Evolutionary conservation across 1,140 invertebrate species (phyloP).

Genomic region (Linepithema humile): DNA sequence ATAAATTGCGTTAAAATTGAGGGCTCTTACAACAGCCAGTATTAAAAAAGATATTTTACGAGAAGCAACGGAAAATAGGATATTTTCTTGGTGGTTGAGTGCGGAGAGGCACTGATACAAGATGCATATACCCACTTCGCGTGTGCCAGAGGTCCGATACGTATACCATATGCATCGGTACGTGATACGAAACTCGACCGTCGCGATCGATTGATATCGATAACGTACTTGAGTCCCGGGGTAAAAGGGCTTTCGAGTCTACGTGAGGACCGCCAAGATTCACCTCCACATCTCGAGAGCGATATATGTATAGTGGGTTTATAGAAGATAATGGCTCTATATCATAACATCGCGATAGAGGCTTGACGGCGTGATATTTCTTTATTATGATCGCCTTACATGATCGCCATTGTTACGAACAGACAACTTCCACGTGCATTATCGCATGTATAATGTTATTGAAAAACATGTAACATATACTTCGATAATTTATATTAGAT

Average conservation of each 20-base stretch:
- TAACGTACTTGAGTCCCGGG: constrained; percentile 45
- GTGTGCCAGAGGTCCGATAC: constrained; percentile 8
- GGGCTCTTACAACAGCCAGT: background rate
- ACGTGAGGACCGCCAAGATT: constrained; percentile 38
- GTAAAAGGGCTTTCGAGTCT: constrained; percentile 47
- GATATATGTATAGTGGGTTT: constrained; percentile 21
- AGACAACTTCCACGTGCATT: background rate
- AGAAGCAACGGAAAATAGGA: background rate
- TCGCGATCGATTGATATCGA: constrained; percentile 58
- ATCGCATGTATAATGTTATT: background rate
- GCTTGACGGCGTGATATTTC: background rate
- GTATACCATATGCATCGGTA: background rate
- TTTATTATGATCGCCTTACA: background rate
- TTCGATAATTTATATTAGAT: background rate
- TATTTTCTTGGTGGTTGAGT: background rate
- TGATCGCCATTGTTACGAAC: background rate
- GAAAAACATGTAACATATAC: background rate
- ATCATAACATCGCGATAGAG: background rate
- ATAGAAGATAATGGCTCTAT: background rate
- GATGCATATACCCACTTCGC: background rate
- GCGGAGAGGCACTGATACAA: background rate
- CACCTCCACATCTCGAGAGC: constrained; percentile 23
- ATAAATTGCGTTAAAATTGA: background rate
- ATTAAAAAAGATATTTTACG: background rate
- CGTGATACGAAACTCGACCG: constrained; percentile 50